Percentiles rank a stretch among this genome's conserved stretches.
phyloP scores from a whole-genome alignment of 1,140 invertebrate genomes.

The Conus betulinus region DNA sequence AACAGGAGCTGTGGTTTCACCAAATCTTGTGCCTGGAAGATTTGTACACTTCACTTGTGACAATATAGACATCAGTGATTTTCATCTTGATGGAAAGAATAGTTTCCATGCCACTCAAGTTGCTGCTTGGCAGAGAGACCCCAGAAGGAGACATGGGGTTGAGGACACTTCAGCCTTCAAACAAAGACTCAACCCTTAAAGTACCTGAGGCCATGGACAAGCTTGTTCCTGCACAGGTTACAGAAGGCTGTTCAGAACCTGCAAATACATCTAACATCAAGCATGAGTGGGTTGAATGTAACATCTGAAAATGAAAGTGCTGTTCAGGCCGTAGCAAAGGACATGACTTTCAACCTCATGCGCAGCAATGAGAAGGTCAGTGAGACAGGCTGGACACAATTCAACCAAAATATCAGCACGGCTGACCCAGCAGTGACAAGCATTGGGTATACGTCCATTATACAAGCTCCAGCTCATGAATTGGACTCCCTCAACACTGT shows the following conservation, averaged over 20 bases:
- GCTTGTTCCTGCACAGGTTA: not conserved
- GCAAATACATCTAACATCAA: not conserved
- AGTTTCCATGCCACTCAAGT: not conserved
- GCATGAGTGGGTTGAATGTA: not conserved
- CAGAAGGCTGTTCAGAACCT: not conserved
- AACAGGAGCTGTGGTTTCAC: too few relatives aligned
- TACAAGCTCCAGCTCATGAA: not conserved
- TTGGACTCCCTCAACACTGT: too few relatives aligned
- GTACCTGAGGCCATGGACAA: too few relatives aligned
- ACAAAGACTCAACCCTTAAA: too few relatives aligned
- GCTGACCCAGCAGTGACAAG: not conserved
- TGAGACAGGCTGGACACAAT: not conserved
- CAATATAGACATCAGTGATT: not conserved
- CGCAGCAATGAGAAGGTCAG: not conserved
- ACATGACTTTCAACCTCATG: not conserved
- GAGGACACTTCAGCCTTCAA: not conserved
- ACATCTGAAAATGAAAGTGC: not conserved
- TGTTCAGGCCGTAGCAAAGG: not conserved
- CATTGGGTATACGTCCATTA: not conserved
- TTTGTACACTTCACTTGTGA: not conserved
- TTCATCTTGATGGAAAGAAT: constrained; percentile 1
- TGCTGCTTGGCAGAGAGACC: not conserved
- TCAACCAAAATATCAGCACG: not conserved
- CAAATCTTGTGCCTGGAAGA: too few relatives aligned
- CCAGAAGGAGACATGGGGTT: constrained; percentile 10